Evolutionary conservation across 1,140 invertebrate species (phyloP).

Genomic region (Sinonovacula constricta): DNA sequence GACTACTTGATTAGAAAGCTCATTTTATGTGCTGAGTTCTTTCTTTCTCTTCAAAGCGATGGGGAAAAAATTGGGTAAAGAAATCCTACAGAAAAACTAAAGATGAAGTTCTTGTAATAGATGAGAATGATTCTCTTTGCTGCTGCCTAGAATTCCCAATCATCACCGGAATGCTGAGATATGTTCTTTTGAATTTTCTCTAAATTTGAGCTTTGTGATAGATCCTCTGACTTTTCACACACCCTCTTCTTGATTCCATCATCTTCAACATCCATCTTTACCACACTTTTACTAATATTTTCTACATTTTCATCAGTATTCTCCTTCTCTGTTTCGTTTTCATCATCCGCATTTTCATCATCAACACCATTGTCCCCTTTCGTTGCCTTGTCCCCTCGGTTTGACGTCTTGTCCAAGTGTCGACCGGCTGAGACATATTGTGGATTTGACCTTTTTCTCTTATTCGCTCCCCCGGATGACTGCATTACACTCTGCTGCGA

Average conservation of each 20-base stretch:
- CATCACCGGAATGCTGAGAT: constrained; percentile 61
- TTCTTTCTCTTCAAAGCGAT: too few species aligned
- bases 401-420: constrained; percentile 82
- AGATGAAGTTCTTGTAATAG: too few species aligned
- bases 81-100: too few species aligned
- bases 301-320: constrained; percentile 36
- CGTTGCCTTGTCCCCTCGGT: constrained; percentile 25
- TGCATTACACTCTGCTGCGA: constrained; percentile 34
- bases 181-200: constrained; percentile 71
- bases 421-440: constrained; percentile 98
- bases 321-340: constrained; percentile 58
- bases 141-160: constrained; percentile 73
- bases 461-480: constrained; percentile 76
- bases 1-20: too few species aligned
- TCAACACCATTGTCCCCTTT: constrained; percentile 43
- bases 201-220: constrained; percentile 56
- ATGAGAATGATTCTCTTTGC: too few species aligned
- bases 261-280: background rate
- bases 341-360: constrained; percentile 37
- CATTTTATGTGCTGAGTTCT: too few species aligned
- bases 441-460: constrained; percentile 95
- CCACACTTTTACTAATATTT: constrained; percentile 1
- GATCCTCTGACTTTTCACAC: constrained; percentile 13
- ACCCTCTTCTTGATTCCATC: background rate
- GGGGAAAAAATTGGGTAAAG: too few species aligned